phyloP scores from a whole-genome alignment of 92 coral and sea anemone genomes.

The Zoanthus sociatus region DNA sequence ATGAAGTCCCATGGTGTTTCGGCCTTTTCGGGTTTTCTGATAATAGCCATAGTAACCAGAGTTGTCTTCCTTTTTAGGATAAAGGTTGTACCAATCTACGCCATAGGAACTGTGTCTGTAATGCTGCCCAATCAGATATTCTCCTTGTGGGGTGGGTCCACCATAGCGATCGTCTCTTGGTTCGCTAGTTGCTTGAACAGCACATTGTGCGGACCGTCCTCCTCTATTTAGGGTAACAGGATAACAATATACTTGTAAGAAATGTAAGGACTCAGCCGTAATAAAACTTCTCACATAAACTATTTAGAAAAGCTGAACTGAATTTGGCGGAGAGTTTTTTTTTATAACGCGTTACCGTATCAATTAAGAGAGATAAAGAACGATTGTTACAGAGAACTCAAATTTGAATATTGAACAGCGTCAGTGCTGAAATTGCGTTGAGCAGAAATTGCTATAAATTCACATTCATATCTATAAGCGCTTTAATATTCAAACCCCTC shows the following conservation, averaged over 20 bases:
- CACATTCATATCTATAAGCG: not conserved
- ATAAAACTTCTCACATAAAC: too few relatives aligned
- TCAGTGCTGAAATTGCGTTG: not conserved
- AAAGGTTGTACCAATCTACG: constrained; percentile 51
- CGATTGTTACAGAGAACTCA: not conserved
- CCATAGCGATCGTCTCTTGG: not conserved
- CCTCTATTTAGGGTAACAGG: not conserved
- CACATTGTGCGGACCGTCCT: not conserved
- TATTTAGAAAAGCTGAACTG: too few relatives aligned
- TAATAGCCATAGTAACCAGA: constrained; percentile 69
- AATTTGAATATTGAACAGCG: not conserved
- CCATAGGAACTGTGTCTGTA: not conserved
- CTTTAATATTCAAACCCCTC: not conserved
- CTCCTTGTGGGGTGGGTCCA: constrained; percentile 50
- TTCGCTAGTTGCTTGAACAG: not conserved
- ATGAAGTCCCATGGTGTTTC: constrained; percentile 55
- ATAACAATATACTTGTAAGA: too few relatives aligned
- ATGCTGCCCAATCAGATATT: constrained; percentile 48
- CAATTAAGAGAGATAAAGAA: not conserved
- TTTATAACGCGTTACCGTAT: not conserved
- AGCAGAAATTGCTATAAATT: not conserved
- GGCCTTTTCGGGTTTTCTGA: constrained; percentile 34
- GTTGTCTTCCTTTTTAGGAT: constrained; percentile 68
- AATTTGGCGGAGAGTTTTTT: too few relatives aligned
- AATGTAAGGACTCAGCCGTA: too few relatives aligned